phyloP scores from a whole-genome alignment of 2,888 invertebrate species.

The Limnephilus rhombicus region DNA sequence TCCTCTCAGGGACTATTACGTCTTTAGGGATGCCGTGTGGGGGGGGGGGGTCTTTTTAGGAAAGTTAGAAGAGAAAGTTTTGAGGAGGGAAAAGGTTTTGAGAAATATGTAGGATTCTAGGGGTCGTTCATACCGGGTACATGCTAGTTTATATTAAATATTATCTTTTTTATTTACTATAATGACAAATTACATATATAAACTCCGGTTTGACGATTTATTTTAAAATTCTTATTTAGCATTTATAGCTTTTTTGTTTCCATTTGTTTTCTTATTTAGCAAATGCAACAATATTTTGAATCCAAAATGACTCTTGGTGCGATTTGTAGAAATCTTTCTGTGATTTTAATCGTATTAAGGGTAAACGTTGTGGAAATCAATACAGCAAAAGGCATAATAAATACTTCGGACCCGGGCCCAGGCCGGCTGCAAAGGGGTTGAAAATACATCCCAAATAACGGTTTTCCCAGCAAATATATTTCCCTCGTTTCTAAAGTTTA shows the following conservation, averaged over 20 bases:
- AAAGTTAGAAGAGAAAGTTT: too few relatives aligned
- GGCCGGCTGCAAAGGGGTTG: constrained; percentile 35
- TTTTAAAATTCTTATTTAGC: neutral
- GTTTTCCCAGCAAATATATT: constrained; percentile 41
- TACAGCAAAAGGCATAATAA: constrained; percentile 43
- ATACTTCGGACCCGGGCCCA: constrained; percentile 32
- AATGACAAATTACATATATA: too few relatives aligned
- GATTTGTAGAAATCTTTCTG: neutral
- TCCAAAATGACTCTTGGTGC: neutral
- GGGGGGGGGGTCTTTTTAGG: too few relatives aligned
- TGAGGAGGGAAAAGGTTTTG: too few relatives aligned
- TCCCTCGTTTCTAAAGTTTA: constrained; percentile 40
- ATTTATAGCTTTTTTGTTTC: neutral
- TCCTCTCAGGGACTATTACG: too few relatives aligned
- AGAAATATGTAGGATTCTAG: too few relatives aligned
- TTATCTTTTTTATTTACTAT: too few relatives aligned
- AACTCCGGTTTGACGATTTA: too few relatives aligned
- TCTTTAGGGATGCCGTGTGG: too few relatives aligned
- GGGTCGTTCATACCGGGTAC: too few relatives aligned
- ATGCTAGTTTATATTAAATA: too few relatives aligned
- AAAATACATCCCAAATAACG: constrained; percentile 31
- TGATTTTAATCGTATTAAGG: constrained; percentile 39
- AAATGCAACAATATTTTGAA: neutral
- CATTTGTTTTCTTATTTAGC: neutral
- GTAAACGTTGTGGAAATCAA: constrained; percentile 35